Percentiles rank a stretch among this genome's conserved stretches.
These are phyloP conservation scores for Cephus sareptanus DNA, from an alignment of 2,888 invertebrate species.

Conservation along the genomic window DNA sequence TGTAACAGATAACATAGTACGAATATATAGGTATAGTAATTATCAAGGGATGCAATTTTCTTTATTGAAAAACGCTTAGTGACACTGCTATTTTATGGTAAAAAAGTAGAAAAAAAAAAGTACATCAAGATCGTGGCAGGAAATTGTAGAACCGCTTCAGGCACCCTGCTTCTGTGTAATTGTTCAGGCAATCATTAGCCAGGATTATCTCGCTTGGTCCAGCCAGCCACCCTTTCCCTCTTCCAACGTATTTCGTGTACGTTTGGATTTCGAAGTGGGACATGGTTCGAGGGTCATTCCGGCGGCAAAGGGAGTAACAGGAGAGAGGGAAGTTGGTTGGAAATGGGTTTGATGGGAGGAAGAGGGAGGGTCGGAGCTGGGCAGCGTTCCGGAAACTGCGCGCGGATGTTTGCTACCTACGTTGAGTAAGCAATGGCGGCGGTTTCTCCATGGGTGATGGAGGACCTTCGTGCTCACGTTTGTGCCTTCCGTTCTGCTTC, in stretches of 20 bases:
- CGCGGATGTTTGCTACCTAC: conserved; percentile 50
- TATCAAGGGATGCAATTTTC: not conserved
- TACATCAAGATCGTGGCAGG: not conserved
- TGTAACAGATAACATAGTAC: not conserved
- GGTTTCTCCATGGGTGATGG: conserved; percentile 45
- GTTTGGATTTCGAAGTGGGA: conserved; percentile 43
- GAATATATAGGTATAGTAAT: not conserved
- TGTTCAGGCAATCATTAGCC: conserved; percentile 57
- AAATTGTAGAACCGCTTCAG: not conserved
- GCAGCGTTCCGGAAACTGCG: conserved; percentile 51
- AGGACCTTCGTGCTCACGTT: conserved; percentile 54
- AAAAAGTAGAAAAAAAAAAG: not conserved
- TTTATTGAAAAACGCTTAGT: not conserved
- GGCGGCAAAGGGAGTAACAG: conserved; percentile 13
- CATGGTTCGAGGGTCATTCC: conserved; percentile 27
- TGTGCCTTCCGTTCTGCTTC: conserved; percentile 55
- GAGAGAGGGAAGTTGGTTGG: conserved; percentile 5
- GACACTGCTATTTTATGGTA: not conserved
- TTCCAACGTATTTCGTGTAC: conserved; percentile 39
- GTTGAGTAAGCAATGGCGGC: conserved; percentile 45
- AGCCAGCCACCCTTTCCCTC: conserved; percentile 36
- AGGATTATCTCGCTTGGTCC: conserved; percentile 54
- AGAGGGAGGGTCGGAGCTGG: conserved; percentile 25
- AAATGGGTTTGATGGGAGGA: conserved; percentile 17
- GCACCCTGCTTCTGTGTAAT: conserved; percentile 43